Base-by-base conservation (phyloP, 2,113 vertebrate species). In the Gymnorhina tibicen region DNA sequence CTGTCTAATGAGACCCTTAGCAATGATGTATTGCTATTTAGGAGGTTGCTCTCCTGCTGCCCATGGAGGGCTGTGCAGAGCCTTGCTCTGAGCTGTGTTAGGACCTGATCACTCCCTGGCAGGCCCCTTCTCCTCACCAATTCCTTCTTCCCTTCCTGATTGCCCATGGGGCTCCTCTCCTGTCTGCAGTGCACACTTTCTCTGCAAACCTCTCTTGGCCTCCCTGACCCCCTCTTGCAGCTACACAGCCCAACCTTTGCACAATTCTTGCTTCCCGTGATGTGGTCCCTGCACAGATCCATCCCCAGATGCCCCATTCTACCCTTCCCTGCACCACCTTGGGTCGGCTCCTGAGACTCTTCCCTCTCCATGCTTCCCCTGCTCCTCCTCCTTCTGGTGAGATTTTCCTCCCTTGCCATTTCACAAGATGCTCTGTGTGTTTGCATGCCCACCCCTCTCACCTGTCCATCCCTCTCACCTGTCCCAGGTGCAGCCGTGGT, bases 271-370 rank as follows among this genome's bases (percentile, higher is more conserved):
- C 12, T 59, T 72, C 24, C 53, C 30, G 0, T 50, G 35, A 8
- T 4, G 2, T 62, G 9, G 1, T 9, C 12, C 28, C 62, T 37
- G 32, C 3, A 3, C 0, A 2, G 26, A 49, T 49, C 39, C 26
- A 30, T 83, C 39, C 27, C 10, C 56, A 62, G 37, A 10, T 28
- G 58, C 35, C 15, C 15, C 13, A 16, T 77, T 63, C 49, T 22
- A 3, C 53, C 28, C 1, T 3, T 13, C 11, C 32, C 44, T 73
- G 26, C 12, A n/a, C 19, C 44, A 23, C 70, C 27, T 33, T 35
- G 49, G 59, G 32, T 22, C 55, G 35, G 41, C 16, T 77, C 17
- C 58, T 59, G 63, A 37, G 30, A 35, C 28, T 17, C 16, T 83
- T 55, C 62, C 22, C 35, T 67, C 47, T 72, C 24, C 32, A 5